phyloP scores from a whole-genome alignment of 1,140 invertebrate species.

The Ephestia elutella region DNA sequence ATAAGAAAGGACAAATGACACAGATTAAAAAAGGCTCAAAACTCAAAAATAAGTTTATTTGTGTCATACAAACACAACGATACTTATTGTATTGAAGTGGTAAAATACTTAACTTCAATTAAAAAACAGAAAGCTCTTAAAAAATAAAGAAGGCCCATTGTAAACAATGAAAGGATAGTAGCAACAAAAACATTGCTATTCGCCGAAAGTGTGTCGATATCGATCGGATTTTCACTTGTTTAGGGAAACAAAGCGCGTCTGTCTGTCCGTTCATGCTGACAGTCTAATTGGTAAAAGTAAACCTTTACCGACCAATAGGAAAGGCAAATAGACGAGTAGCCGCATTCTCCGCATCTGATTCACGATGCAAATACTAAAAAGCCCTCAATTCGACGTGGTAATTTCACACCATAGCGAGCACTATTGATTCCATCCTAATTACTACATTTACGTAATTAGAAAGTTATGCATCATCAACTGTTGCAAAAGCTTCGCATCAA shows the following conservation, averaged over 20 bases:
- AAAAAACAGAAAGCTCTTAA: neutral
- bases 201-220: slow-evolving; percentile 47
- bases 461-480: slow-evolving; percentile 8
- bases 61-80: too few relatives aligned
- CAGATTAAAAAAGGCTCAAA: too few relatives aligned
- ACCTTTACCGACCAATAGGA: slow-evolving; percentile 51
- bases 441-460: slow-evolving; percentile 8
- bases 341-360: slow-evolving; percentile 31
- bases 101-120: neutral
- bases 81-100: too few relatives aligned
- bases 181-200: neutral
- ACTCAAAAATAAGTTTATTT: too few relatives aligned
- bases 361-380: slow-evolving; percentile 16
- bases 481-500: neutral
- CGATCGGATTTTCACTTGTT: slow-evolving; percentile 59
- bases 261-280: slow-evolving; percentile 41
- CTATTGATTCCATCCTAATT: neutral
- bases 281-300: slow-evolving; percentile 69
- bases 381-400: neutral
- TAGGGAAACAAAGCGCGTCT: slow-evolving; percentile 57
- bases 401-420: neutral
- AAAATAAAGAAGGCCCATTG: neutral
- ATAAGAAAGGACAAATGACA: too few relatives aligned
- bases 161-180: neutral
- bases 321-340: slow-evolving; percentile 55